Conservation (phyloP, 2,113 vertebrate species). For the Synodontis membranacea region DNA sequence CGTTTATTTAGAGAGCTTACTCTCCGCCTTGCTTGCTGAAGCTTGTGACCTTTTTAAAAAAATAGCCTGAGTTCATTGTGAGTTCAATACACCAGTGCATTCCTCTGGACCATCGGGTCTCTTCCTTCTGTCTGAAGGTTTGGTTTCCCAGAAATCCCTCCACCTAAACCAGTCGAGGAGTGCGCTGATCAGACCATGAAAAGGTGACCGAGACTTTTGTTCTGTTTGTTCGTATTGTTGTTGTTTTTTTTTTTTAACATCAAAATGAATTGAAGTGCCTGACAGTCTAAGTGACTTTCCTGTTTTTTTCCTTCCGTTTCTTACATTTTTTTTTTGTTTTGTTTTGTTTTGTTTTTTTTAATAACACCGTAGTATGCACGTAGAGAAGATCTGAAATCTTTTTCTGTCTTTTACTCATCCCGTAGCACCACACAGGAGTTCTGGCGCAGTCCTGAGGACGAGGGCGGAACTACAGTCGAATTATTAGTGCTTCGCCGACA, state of each 20-base stretch:
- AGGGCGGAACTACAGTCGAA: constrained; percentile 62
- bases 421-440: constrained; percentile 49
- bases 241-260: background rate
- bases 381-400: constrained; percentile 11
- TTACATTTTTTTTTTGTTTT: background rate
- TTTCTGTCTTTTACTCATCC: background rate
- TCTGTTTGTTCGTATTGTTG: background rate
- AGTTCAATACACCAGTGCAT: background rate
- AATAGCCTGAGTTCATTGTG: background rate
- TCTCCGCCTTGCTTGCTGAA: constrained; percentile 1
- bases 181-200: constrained; percentile 44
- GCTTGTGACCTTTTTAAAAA: constrained; percentile 9
- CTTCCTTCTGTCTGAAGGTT: constrained; percentile 55
- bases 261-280: background rate
- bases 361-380: background rate
- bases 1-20: background rate
- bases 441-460: constrained; percentile 61
- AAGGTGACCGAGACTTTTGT: constrained; percentile 57
- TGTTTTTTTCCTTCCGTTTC: background rate
- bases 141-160: constrained; percentile 37
- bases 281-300: background rate
- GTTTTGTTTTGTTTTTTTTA: background rate
- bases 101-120: constrained; percentile 8
- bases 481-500: constrained; percentile 68
- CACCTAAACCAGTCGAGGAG: constrained; percentile 28